phyloP scores from a whole-genome alignment of 2,797 vertebrate genomes.

The Xyrichtys novacula region DNA sequence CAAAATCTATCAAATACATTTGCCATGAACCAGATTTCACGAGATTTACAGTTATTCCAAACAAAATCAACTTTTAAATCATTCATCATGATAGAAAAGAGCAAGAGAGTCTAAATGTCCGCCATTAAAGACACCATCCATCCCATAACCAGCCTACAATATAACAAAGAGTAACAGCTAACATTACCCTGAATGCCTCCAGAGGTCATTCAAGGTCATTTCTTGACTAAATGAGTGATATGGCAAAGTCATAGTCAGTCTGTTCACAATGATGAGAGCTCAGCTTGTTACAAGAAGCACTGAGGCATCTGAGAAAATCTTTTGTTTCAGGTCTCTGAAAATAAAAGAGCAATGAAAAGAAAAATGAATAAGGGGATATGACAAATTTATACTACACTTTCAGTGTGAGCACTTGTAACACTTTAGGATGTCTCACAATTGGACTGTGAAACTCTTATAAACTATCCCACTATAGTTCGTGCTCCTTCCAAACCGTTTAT shows the following conservation, averaged over 20 bases:
- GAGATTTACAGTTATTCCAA: no score
- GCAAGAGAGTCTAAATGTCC: background rate
- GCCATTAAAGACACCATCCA: background rate
- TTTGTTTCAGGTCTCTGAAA: constrained; percentile 1
- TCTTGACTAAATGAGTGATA: background rate
- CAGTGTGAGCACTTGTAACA: background rate
- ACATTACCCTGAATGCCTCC: constrained; percentile 5
- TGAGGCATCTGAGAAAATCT: background rate
- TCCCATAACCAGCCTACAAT: background rate
- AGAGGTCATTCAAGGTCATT: constrained; percentile 9
- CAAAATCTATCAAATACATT: no score
- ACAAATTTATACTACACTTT: background rate
- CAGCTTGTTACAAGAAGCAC: background rate
- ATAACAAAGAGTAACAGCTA: background rate
- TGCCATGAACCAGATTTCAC: no score
- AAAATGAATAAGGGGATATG: background rate
- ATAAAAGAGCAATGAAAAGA: background rate
- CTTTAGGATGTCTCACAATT: background rate
- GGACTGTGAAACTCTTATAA: background rate
- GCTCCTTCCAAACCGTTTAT: background rate
- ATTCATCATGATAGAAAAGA: no score
- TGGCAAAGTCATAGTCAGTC: no score
- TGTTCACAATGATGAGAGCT: background rate
- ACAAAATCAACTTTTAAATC: background rate
- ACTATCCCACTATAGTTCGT: background rate